Evolutionary conservation across 1,140 invertebrate genomes (phyloP).

Genomic region (Scaptomyza pallida): DNA sequence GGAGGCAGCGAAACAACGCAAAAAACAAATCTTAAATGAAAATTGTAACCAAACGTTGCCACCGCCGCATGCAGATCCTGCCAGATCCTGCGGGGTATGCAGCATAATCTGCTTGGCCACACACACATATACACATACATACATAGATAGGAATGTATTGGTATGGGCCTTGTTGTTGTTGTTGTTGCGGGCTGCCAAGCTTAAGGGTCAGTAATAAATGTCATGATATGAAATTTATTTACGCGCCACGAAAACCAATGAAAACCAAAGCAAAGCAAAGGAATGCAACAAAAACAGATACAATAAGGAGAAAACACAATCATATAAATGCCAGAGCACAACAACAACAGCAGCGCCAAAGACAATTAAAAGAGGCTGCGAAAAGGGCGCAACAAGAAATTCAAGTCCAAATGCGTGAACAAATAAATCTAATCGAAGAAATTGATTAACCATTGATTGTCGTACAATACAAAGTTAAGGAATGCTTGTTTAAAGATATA

Average conservation of each 20-base stretch:
- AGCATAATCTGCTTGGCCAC: constrained; percentile 51
- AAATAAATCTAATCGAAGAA: constrained; percentile 36
- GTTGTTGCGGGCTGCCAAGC: constrained; percentile 49
- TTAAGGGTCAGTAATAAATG: constrained; percentile 81
- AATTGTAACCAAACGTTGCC: constrained; percentile 67
- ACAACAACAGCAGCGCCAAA: constrained; percentile 15
- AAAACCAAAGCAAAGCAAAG: constrained; percentile 70
- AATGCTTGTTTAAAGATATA: no score
- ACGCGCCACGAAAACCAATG: constrained; percentile 72
- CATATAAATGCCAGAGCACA: constrained; percentile 59
- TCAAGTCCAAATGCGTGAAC: constrained; percentile 6
- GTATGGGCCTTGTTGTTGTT: not conserved
- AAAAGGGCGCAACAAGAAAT: constrained; percentile 19
- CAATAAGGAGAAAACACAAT: constrained; percentile 24
- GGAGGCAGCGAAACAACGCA: constrained; percentile 32
- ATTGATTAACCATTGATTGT: constrained; percentile 28
- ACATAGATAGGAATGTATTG: constrained; percentile 3
- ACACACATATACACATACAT: not conserved
- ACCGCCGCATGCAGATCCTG: constrained; percentile 34
- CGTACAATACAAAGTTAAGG: not conserved
- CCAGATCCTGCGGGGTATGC: constrained; percentile 29
- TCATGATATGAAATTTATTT: constrained; percentile 81
- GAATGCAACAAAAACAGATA: constrained; percentile 66
- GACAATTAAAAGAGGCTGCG: constrained; percentile 46
- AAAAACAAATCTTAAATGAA: constrained; percentile 81